A percentile compares a stretch with the other conserved stretches of the same genome.
Conservation (phyloP, 2,888 invertebrate species). For the Alloplasta piceator region DNA sequence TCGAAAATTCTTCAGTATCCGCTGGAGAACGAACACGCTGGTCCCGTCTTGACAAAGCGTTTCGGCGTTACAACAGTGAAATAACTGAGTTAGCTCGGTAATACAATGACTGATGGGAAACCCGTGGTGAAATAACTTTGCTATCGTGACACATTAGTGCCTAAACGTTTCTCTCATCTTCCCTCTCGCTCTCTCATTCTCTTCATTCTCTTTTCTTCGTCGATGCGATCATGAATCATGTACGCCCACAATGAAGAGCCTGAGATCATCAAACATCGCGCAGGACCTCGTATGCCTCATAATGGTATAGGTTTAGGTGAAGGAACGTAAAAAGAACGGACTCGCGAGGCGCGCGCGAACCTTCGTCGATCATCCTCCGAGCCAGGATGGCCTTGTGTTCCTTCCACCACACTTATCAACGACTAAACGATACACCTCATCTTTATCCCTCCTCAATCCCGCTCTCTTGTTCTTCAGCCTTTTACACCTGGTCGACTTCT, state of each 20-base stretch:
- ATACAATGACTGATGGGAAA: conserved; percentile 63
- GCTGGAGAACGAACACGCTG: background rate
- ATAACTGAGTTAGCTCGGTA: conserved; percentile 51
- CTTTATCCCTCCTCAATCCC: conserved; percentile 17
- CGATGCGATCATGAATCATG: conserved; percentile 63
- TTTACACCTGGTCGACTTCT: conserved; percentile 18
- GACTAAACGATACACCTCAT: conserved; percentile 48
- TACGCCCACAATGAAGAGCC: conserved; percentile 62
- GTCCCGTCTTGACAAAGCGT: conserved; percentile 41
- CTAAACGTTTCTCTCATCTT: conserved; percentile 57
- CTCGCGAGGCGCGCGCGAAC: conserved; percentile 21
- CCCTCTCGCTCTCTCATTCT: conserved; percentile 1
- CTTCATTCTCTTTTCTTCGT: conserved; percentile 33
- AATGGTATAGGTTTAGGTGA: conserved; percentile 25
- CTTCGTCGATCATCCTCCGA: conserved; percentile 59
- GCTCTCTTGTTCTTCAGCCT: background rate
- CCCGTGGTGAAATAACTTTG: conserved; percentile 54
- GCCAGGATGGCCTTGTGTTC: conserved; percentile 65
- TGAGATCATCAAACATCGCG: conserved; percentile 63
- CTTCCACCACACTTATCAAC: conserved; percentile 55
- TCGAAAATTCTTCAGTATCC: conserved; percentile 27
- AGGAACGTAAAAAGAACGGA: conserved; percentile 33
- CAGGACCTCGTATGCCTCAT: conserved; percentile 41
- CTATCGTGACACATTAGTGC: conserved; percentile 65
- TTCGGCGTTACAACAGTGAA: conserved; percentile 42